Percentiles rank a stretch among this genome's conserved stretches.
phyloP scores from a whole-genome alignment of 2,797 vertebrate species.

The Takifugu rubripes region DNA sequence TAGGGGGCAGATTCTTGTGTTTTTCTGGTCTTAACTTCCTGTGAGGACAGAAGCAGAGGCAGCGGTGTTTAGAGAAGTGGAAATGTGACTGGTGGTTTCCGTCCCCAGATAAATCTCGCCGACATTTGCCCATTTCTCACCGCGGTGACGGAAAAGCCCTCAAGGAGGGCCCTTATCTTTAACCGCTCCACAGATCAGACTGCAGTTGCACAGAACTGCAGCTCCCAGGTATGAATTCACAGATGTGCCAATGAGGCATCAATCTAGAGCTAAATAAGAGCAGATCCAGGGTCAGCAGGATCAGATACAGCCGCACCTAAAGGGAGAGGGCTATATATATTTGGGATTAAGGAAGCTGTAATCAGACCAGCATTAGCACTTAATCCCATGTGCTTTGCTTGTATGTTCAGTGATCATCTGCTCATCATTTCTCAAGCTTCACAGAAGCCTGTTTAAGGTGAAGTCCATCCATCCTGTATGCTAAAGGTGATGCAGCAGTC shows the following conservation, averaged over 20 bases:
- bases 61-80: background rate
- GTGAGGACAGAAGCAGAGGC: background rate
- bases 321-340: no score
- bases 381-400: no score
- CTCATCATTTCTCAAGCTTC: no score
- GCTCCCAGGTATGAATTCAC: background rate
- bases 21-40: background rate
- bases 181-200: background rate
- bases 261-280: background rate
- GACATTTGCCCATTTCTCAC: background rate
- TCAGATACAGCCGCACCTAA: no score
- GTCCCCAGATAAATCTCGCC: background rate
- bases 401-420: no score
- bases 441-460: no score
- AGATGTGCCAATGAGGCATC: background rate
- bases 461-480: no score
- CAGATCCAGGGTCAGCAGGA: background rate
- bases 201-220: background rate
- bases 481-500: no score
- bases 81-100: background rate
- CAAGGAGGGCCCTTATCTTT: background rate
- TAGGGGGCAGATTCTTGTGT: conserved; percentile 10
- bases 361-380: no score
- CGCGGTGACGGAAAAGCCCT: background rate
- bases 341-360: no score